Evolutionary conservation across 2,888 invertebrate species (phyloP).

Genomic region (Caenorhabditis sulstoni): DNA sequence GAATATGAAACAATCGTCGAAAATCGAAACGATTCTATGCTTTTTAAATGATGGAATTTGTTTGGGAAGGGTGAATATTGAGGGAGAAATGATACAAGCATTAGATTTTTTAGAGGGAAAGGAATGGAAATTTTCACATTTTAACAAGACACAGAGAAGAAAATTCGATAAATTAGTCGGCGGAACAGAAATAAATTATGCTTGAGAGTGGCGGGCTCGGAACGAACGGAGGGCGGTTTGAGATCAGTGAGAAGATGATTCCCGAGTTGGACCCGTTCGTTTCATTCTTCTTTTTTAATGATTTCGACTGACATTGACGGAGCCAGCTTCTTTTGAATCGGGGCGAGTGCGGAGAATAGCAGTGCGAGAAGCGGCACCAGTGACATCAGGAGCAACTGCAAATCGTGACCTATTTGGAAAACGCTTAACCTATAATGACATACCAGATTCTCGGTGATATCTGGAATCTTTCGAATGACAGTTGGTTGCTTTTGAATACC

Average conservation of each 20-base stretch:
- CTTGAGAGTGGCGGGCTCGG: no score
- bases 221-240: constrained; percentile 4
- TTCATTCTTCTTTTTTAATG: constrained; percentile 27
- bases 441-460: constrained; percentile 25
- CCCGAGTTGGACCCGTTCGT: neutral
- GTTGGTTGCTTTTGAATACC: constrained; percentile 21
- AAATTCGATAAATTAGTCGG: no score
- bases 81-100: no score
- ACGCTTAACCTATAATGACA: constrained; percentile 5
- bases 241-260: constrained; percentile 10
- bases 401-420: constrained; percentile 15
- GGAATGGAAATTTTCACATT: neutral
- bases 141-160: no score
- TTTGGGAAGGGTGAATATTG: no score
- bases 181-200: no score
- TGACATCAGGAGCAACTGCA: constrained; percentile 65
- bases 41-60: no score
- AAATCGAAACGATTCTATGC: no score
- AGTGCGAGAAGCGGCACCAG: constrained; percentile 65
- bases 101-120: neutral
- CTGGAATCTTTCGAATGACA: constrained; percentile 2
- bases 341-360: constrained; percentile 53
- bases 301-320: neutral
- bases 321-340: constrained; percentile 56
- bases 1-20: neutral